Evolutionary conservation across 2,797 vertebrate species (phyloP).

Genomic region (Glyptemys insculpta): DNA sequence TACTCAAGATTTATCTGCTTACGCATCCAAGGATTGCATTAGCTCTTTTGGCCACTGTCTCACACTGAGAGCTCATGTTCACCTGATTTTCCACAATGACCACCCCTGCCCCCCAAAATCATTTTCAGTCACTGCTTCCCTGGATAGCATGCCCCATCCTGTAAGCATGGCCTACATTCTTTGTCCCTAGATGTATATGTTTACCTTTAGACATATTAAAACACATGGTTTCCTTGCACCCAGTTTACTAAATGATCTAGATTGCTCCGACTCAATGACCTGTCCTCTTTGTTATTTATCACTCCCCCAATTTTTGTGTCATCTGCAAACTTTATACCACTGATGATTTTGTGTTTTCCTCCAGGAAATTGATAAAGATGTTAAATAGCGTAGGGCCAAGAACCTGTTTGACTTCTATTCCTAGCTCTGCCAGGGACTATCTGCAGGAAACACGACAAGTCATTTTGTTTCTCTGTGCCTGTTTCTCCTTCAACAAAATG

Average conservation of each 20-base stretch:
- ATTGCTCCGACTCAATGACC: not conserved
- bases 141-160: not conserved
- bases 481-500: not conserved
- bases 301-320: not conserved
- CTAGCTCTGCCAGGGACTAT: rapidly evolving
- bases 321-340: not conserved
- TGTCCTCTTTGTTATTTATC: not conserved
- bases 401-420: not conserved
- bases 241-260: not conserved
- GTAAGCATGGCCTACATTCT: not conserved
- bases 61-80: not conserved
- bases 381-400: not conserved
- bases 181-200: not conserved
- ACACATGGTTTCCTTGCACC: not conserved
- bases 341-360: not conserved
- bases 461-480: not conserved
- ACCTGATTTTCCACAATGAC: not conserved
- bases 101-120: too few species aligned
- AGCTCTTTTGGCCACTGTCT: not conserved
- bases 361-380: not conserved
- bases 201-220: not conserved
- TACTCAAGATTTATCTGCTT: not conserved
- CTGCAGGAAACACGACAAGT: not conserved
- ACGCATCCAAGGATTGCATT: not conserved
- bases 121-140: not conserved